phyloP scores from a whole-genome alignment of 2,797 vertebrate genomes.

The Euthynnus affinis region DNA sequence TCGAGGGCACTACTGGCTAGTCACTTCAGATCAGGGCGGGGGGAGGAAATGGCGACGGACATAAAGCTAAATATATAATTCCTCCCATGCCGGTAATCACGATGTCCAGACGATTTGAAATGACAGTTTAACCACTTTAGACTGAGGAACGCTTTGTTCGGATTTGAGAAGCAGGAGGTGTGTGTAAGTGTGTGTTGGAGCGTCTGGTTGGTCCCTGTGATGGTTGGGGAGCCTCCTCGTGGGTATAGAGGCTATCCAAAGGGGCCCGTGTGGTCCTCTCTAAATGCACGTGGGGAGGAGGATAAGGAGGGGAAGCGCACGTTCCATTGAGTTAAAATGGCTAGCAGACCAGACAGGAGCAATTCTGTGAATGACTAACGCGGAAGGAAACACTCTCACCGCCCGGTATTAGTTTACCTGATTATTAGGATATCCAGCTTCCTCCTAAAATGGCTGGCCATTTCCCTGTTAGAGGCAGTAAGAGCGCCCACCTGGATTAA shows the following conservation, averaged over 20 bases:
- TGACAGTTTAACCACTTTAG: conserved; percentile 94
- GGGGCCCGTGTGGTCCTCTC: conserved; percentile 70
- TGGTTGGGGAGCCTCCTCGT: conserved; percentile 67
- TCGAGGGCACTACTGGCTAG: conserved; percentile 82
- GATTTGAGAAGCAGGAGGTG: conserved; percentile 69
- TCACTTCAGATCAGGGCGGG: conserved; percentile 90
- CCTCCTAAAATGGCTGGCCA: conserved; percentile 72
- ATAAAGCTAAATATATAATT: conserved; percentile 92
- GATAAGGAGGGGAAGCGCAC: conserved; percentile 69
- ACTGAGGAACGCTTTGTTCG: conserved; percentile 87
- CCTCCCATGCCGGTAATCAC: conserved; percentile 91
- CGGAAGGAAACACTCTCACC: conserved; percentile 91
- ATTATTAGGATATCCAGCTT: conserved; percentile 92
- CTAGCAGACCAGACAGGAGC: conserved; percentile 85
- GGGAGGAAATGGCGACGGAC: conserved; percentile 94
- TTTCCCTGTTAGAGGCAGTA: conserved; percentile 69
- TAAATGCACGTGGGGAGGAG: conserved; percentile 68
- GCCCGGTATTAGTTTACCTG: conserved; percentile 89
- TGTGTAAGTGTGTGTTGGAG: conserved; percentile 53
- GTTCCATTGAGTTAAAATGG: conserved; percentile 87
- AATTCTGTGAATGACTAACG: conserved; percentile 84
- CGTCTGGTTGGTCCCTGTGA: conserved; percentile 70
- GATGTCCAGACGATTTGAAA: conserved; percentile 89
- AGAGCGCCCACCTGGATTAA: conserved; percentile 68
- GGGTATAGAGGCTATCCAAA: conserved; percentile 61